Base-by-base conservation (phyloP, 2,797 vertebrate genomes). In the Serranus cabrilla region DNA sequence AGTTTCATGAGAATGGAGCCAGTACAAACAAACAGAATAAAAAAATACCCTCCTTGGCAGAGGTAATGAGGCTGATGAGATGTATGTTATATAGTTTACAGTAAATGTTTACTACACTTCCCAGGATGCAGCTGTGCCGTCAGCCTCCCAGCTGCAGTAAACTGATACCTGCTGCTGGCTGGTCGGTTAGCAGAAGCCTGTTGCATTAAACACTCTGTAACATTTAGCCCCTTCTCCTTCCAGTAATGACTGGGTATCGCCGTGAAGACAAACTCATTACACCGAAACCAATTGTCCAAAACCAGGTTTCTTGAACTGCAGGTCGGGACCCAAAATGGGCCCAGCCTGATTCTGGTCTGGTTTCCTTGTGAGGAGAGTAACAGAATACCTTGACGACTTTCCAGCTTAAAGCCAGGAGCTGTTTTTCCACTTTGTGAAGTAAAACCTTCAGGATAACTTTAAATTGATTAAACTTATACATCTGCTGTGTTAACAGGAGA, bases 261-360 rank as follows among this genome's bases (percentile, higher is more conserved):
- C 25, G 16, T 4, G 57, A 74, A 80, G 55, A 81, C 80, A 83
- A 80, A 75, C 54, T 78, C 77, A 83, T 90, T 81, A 87, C 85
- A 77, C 37, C 13, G 7, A 86, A 76, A 85, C 76, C 73, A 81
- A 78, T 46, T 76, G 79, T 57, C 69, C 68, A 63, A 34, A 59
- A 74, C 43, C 51, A 50, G 69, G 60, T 75, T 75, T 60, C 52
- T 64, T n/a, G 46, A 72, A 71, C 61, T 55, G 10, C 11, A 8
- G 68, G 49, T 77, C 47, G 23, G 61, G 67, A 67, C 14, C 21
- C 34, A 68, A 20, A 63, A 50, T 43, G 51, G 61, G 55, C 82
- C 82, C 2, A 3, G 67, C 69, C 50, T 0, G 25, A 81, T 43
- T 76, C 58, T 70, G 34, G 18, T 18, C 62, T 50, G 18, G 52